phyloP scores from a whole-genome alignment of 2,113 vertebrate species.

The Macaca nemestrina region DNA sequence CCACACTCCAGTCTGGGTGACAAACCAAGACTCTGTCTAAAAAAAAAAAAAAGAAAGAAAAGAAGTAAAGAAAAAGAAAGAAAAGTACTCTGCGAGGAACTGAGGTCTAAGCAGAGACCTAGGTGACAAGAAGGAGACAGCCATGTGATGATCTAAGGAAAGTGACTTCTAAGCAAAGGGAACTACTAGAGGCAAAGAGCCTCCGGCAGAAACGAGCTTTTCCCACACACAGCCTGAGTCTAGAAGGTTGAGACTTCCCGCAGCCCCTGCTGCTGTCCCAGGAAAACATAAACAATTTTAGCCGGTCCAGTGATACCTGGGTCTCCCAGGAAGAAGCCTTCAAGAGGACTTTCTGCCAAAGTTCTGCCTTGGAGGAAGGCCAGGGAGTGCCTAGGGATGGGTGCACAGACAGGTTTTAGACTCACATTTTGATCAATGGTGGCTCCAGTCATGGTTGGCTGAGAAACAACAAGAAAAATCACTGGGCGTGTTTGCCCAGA shows the following conservation, averaged over 20 bases:
- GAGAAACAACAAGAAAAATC: neutral
- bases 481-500: neutral
- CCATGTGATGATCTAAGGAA: neutral
- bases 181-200: neutral
- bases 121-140: neutral
- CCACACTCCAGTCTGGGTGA: too few species aligned
- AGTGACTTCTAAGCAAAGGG: neutral
- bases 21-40: too few species aligned
- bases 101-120: neutral
- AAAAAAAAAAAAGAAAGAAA: too few species aligned
- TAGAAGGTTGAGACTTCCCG: neutral
- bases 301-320: neutral
- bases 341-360: neutral
- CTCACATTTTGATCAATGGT: neutral
- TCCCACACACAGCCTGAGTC: neutral
- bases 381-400: neutral
- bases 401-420: neutral
- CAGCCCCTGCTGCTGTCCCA: neutral
- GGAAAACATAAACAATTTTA: neutral
- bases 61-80: too few species aligned
- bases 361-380: neutral
- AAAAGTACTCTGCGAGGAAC: neutral
- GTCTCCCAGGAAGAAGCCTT: neutral
- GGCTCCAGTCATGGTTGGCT: neutral
- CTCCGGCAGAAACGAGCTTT: neutral